phyloP scores from a whole-genome alignment of 2,113 vertebrate genomes.

The Recurvirostra avosetta region DNA sequence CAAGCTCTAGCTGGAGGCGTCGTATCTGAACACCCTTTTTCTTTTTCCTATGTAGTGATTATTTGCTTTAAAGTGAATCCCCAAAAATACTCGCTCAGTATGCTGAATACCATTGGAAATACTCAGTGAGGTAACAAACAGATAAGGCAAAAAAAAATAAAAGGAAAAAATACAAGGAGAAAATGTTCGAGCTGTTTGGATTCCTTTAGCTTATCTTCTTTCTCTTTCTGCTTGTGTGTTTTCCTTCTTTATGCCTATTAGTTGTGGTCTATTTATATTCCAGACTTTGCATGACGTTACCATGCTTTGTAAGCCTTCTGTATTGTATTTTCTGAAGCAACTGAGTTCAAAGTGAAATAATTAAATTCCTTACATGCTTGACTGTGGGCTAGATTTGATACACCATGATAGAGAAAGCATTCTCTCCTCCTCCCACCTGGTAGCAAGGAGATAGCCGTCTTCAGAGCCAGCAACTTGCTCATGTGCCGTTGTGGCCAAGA shows the following conservation, averaged over 20 bases:
- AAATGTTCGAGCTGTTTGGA: background rate
- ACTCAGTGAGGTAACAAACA: background rate
- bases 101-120: background rate
- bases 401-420: background rate
- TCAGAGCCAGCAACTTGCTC: background rate
- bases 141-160: no score
- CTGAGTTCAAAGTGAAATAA: background rate
- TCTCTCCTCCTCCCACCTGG: background rate
- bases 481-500: no score
- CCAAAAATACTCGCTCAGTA: background rate
- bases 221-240: background rate
- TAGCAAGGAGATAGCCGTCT: background rate
- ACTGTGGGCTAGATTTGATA: background rate
- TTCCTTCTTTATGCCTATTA: background rate
- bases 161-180: background rate
- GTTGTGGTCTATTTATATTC: background rate
- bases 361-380: background rate
- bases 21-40: background rate
- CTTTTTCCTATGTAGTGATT: background rate
- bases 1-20: background rate
- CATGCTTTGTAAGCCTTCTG: background rate
- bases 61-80: background rate
- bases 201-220: background rate
- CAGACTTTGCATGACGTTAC: background rate
- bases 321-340: background rate